Base-by-base conservation (phyloP, 2,113 vertebrate genomes). In the Tapirus terrestris region DNA sequence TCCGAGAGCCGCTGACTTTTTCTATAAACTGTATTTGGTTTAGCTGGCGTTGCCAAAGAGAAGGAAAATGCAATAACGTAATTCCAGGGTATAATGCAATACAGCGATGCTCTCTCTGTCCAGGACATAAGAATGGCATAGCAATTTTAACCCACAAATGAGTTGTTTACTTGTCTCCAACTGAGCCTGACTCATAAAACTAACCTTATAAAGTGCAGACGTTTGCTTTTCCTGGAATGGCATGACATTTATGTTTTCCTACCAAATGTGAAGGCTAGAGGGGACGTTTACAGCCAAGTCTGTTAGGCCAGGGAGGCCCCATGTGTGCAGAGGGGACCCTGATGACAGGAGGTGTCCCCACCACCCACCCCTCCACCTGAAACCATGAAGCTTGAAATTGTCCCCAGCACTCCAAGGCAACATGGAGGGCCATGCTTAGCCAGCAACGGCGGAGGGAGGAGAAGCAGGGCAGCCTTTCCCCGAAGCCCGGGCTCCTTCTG, bases 141-240 rank as follows among this genome's bases (percentile, higher is more conserved):
- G 80, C 79, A 58, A 29, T 95, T 92, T 97, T 90, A 91, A 97
- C 76, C 92, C 84, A 36, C 96, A 88, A 76, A 81, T 91, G 96
- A 90, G 81, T 73, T 86, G 80, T 95, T 96, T 90, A 45, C 73
- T 93, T 92, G 53, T 94, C 88, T 96, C 76, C 88, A 80, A 36
- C 63, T 33, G 60, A 96, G 94, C 63, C 90, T 97, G 97, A 96
- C 92, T 97, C 96, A 96, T 80, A 58, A 76, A 76, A 65, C 70
- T 92, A 94, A 96, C 95, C 94, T 97, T 96, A 95, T 96, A 83
- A 94, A 88, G 82, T n/a, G 90, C 87, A 39, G 36, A 81, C 3
- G 56, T 82, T 84, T 16, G 29, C 76, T 83, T 90, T 98, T 90
- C 48, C 91, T 70, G 81, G 79, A 97, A 97, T 91, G 92, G 83